Base-by-base conservation (phyloP, 2,888 invertebrate genomes). In the Villa cingulata region DNA sequence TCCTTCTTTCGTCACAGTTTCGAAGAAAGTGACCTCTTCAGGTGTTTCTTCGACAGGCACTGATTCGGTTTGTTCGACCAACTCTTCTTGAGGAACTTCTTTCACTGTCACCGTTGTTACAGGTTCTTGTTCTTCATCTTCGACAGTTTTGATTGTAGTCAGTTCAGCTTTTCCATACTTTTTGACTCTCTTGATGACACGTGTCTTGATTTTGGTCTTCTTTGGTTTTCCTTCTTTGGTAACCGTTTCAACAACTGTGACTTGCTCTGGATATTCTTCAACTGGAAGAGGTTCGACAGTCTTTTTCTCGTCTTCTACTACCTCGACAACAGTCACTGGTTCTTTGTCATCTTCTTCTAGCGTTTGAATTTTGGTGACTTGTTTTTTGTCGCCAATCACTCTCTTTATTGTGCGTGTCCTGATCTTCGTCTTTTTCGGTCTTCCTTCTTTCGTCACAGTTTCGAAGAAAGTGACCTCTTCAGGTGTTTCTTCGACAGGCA, bases 311-410 rank as follows among this genome's bases (percentile, higher is more conserved):
- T 53, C 54, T 17, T 43, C 37, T 48, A 53, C 57, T 16, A 55
- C 56, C 50, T 46, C 49, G 0, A 59, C 54, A 1, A 60, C 62
- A 4, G 62, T 67, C 49, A 63, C 56, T 12, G 61, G 55, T 36
- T 48, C 45, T 18, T 54, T 51, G 18, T 64, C 67, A 51, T 69
- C 70, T 46, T 66, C 68, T 47, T 68, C 63, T 3, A 65, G 57
- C 4, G 63, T 67, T 19, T 63, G 60, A 44, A 69, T 64, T 57
- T 68, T 59, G 15, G 67, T 66, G 42, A 45, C 52, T 55, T 60
- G 56, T 36, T 61, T 65, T 51, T 62, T 62, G 3, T 57, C 63
- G 39, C 63, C 65, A 49, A 61, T 61, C 3, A 57, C 59, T 57
- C 63, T 66, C 50, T 59, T 65, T 41, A 64, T 55, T 1, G 47